A percentile compares a stretch with the other conserved stretches of the same genome.
Conservation (phyloP, 2,888 invertebrate species). For the Oeneis ivallda region DNA sequence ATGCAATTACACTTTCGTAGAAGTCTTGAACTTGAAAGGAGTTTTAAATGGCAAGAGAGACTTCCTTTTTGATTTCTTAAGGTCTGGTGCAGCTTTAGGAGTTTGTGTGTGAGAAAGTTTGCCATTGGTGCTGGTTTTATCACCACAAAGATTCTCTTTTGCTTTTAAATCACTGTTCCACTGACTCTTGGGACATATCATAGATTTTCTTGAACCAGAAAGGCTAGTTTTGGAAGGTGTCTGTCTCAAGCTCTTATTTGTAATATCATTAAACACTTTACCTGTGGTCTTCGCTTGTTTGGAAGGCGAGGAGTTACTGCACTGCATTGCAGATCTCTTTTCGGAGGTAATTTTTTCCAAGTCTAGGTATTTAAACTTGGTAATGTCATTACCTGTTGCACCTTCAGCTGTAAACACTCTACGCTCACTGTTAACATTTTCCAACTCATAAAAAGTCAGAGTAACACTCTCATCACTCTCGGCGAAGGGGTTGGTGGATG, state of each 20-base stretch:
- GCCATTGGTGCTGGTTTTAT: constrained; percentile 53
- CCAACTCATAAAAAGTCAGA: constrained; percentile 74
- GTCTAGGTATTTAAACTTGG: constrained; percentile 74
- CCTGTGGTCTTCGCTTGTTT: constrained; percentile 65
- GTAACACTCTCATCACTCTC: constrained; percentile 79
- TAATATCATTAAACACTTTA: constrained; percentile 61
- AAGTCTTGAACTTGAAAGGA: constrained; percentile 74
- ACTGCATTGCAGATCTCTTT: constrained; percentile 60
- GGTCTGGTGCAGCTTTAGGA: constrained; percentile 56
- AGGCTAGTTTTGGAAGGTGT: constrained; percentile 71
- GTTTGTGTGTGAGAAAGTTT: constrained; percentile 56
- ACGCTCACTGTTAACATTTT: constrained; percentile 49
- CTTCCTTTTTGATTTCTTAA: constrained; percentile 67
- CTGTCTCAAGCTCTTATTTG: constrained; percentile 61
- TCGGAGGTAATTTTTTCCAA: constrained; percentile 63
- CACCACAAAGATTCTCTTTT: constrained; percentile 48
- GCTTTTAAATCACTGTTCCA: constrained; percentile 62
- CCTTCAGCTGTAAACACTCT: constrained; percentile 50
- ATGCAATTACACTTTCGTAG: constrained; percentile 57
- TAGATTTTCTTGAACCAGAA: constrained; percentile 38
- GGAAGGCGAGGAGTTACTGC: constrained; percentile 69
- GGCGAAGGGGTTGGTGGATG: constrained; percentile 69
- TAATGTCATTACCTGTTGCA: constrained; percentile 56
- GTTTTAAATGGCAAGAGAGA: constrained; percentile 75
- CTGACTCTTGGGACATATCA: constrained; percentile 49